These are phyloP conservation scores for Megalurothrips usitatus DNA, from an alignment of 2,888 invertebrate species.

Conservation along the genomic window DNA sequence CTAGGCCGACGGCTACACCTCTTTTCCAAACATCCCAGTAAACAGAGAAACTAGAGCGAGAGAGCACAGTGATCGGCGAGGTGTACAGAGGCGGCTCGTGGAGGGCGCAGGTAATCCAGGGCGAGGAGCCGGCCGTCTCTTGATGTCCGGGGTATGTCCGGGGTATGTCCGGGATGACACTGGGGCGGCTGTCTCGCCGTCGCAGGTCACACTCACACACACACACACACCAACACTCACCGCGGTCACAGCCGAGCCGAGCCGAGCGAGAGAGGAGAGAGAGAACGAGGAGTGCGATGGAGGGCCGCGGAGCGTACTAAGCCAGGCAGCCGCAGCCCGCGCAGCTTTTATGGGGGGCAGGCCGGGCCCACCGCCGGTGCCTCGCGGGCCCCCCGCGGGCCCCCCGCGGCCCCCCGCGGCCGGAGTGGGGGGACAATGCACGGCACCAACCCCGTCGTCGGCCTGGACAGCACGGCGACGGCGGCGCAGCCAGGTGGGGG, in stretches of 20 bases:
- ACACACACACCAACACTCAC: background rate
- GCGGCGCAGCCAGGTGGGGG: background rate
- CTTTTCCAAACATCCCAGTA: too few relatives aligned
- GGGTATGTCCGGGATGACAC: background rate
- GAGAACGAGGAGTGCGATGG: background rate
- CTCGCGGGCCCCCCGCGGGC: background rate
- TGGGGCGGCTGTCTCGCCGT: background rate
- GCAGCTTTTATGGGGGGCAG: background rate
- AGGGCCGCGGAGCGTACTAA: background rate
- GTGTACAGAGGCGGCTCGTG: background rate
- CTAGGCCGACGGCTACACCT: too few relatives aligned
- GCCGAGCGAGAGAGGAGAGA: constrained; percentile 4
- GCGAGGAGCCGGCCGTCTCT: background rate
- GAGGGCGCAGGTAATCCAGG: background rate
- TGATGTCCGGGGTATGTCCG: background rate
- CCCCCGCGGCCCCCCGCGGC: background rate
- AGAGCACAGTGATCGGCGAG: too few relatives aligned
- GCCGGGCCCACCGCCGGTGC: background rate
- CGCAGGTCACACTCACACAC: background rate
- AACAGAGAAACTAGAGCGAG: too few relatives aligned
- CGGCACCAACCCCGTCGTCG: background rate
- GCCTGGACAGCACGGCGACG: background rate
- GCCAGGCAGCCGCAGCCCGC: background rate
- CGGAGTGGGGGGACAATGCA: background rate
- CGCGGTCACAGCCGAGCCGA: constrained; percentile 21